Base-by-base conservation (phyloP, 2,888 invertebrate genomes). In the Caradrina clavipalpis region DNA sequence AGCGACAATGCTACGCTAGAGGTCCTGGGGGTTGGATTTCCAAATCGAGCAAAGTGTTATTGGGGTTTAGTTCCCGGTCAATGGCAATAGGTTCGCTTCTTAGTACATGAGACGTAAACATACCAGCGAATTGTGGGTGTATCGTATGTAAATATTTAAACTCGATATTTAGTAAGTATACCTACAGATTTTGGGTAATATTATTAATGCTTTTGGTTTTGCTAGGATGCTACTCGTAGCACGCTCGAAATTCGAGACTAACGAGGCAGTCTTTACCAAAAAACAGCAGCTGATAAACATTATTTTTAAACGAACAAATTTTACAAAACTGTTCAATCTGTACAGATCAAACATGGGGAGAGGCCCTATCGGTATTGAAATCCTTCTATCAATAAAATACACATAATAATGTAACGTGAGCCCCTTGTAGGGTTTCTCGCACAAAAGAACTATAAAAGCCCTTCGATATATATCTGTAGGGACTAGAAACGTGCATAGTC, bases 381-480 rank as follows among this genome's bases (percentile, higher is more conserved):
- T 78, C 69, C 78, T 49, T 61, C 58, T 80, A 82, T 80, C 86
- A 86, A 86, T 86, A 86, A 83, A 83, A 78, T 73, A 76, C 78
- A 79, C 78, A 81, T 81, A 84, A 84, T 82, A 73, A 76, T 57
- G 69, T 69, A 71, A 63, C 63, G 58, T 68, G 68, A 70, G 68
- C 73, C 77, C 81, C 77, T 82, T 76, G 64, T 70, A 78, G 79
- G 83, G 81, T 78, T 82, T 78, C 76, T 81, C 76, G 78, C 71
- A 84, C 86, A 87, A 86, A 86, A 76, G 80, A 77, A 82, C 82
- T 81, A 81, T 84, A 81, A 78, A 79, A 55, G 63, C 69, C 81
- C 75, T 73, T 65, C 78, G 87, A 86, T 85, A 83, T 82, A 78
- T 83, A 81, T 84, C 83, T 81, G 47, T 66, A 72, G 73, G 70